Base-by-base conservation (phyloP, 2,797 vertebrate genomes). In the Hapalemur alaotrensis region DNA sequence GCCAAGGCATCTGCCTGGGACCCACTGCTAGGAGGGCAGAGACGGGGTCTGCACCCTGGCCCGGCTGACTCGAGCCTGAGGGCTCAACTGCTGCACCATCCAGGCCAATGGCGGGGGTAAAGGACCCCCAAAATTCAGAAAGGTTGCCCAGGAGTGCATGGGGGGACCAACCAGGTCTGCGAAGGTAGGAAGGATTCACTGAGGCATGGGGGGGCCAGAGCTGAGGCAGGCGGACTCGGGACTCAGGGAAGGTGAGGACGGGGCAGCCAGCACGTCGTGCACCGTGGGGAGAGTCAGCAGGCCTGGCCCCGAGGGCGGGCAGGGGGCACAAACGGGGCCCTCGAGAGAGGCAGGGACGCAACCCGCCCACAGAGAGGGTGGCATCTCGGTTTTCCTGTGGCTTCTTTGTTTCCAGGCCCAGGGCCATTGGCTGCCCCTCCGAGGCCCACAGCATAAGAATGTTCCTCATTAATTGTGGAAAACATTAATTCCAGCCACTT, bases 381-480 rank as follows among this genome's bases (percentile, higher is more conserved):
- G 50, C 30, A 8, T 15, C 54, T 48, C 4, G 3, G 57, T 63
- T 84, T 73, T 61, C 84, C 70, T 61, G 75, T 32, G 96, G 92
- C 9, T 23, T 87, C 83, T 90, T 38, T 91, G 65, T 83, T 85
- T 90, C 89, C 87, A 93, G 88, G 90, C 92, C 83, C 23, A 6
- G 15, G 76, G 93, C 89, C 65, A 23, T 50, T 4, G 3, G 17
- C 1, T 2, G 15, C 84, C 59, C 87, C 28, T 15, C 18, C 23
- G 63, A 90, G 87, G 48, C n/a, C 41, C 8, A 15, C 17, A 35
- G 8, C 7, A 11, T 7, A 0, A 48, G 96, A 94, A 0, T 41
- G 18, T 82, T 93, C 61, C 67, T 93, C 69, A 30, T 81, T 75
- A 61, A 79, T 10, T 52, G 59, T 79, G 88, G 65, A 92, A 20